Evolutionary conservation across 2,113 vertebrate genomes (phyloP).

Genomic region (Strix uralensis): DNA sequence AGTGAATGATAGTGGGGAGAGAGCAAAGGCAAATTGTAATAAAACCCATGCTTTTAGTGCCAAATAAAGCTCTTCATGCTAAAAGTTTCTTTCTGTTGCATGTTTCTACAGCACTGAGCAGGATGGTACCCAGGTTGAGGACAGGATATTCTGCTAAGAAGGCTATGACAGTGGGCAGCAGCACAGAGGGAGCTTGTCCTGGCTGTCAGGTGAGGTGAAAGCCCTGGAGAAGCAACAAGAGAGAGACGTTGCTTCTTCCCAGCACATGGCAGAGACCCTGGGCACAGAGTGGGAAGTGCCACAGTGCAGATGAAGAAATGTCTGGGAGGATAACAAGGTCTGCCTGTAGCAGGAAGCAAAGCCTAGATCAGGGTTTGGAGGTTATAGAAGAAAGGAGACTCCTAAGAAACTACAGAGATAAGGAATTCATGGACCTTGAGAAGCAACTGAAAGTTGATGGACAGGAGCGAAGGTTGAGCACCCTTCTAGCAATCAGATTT

Average conservation of each 20-base stretch:
- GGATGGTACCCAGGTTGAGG: neutral
- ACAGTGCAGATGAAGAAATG: neutral
- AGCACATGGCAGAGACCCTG: neutral
- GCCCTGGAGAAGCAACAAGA: neutral
- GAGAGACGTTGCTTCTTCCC: neutral
- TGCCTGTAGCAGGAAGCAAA: neutral
- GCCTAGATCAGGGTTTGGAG: neutral
- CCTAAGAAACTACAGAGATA: neutral
- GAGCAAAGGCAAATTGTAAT: neutral
- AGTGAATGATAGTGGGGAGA: rapidly evolving
- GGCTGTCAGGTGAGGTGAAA: neutral
- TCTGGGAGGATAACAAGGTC: neutral
- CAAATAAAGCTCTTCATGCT: neutral
- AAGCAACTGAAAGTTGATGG: neutral
- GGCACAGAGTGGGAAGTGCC: neutral
- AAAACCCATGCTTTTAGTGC: neutral
- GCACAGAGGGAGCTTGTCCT: neutral
- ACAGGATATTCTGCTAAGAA: neutral
- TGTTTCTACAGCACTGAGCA: neutral
- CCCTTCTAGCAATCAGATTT: neutral
- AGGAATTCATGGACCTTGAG: neutral
- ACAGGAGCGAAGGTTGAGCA: neutral
- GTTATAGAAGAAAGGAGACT: neutral
- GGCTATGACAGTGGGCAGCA: neutral
- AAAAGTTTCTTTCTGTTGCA: neutral